phyloP scores from a whole-genome alignment of 2,797 vertebrate genomes.

The Sphaeramia orbicularis region DNA sequence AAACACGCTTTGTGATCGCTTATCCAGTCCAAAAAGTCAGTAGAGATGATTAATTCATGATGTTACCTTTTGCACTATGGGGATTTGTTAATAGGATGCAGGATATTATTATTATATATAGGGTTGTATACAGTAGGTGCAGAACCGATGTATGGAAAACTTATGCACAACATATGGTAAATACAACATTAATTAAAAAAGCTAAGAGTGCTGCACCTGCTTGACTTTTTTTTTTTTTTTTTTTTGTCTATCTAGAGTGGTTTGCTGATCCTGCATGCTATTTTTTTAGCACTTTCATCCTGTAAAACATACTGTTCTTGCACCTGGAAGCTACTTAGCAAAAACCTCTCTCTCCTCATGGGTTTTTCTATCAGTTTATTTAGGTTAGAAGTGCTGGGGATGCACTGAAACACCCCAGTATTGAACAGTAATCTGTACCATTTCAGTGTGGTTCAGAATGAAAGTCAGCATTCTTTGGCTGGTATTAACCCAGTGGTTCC shows the following conservation, averaged over 20 bases:
- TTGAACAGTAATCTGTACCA: not conserved
- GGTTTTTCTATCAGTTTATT: not conserved
- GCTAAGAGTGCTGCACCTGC: constrained; percentile 34
- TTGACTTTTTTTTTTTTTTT: not conserved
- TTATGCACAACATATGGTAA: constrained; percentile 20
- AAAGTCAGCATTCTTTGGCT: not conserved
- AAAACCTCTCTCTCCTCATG: not conserved
- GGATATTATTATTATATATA: no score
- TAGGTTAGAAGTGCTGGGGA: not conserved
- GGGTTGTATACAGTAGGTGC: not conserved
- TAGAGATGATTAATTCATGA: no score
- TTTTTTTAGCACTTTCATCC: constrained; percentile 17
- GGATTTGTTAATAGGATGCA: no score
- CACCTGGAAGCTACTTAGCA: constrained; percentile 32
- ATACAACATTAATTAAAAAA: constrained; percentile 34
- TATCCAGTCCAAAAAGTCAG: no score
- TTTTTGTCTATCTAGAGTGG: not conserved
- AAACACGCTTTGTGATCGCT: no score
- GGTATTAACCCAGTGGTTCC: no score
- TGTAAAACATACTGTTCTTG: constrained; percentile 24
- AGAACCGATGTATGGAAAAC: not conserved
- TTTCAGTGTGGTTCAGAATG: not conserved
- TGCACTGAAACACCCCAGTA: no score
- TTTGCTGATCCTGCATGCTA: constrained; percentile 49
- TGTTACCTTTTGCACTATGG: no score